Evolutionary conservation across 2,888 invertebrate species (phyloP).

Genomic region (Nasonia oneida): DNA sequence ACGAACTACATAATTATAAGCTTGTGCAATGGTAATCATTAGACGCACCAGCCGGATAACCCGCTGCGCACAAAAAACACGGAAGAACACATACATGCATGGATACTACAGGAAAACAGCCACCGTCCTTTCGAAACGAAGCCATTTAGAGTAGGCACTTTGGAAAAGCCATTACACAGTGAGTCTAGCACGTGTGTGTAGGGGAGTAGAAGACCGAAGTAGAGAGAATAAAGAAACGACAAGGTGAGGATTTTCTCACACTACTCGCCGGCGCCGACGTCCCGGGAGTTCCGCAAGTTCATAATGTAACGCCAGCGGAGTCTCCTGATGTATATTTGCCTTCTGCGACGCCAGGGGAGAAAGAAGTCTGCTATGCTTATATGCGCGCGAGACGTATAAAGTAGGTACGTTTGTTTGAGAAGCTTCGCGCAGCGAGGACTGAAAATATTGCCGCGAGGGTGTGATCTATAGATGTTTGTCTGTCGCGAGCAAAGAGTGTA

Average conservation of each 20-base stretch:
- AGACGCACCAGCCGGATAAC: not conserved
- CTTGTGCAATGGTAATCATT: slow-evolving; percentile 12
- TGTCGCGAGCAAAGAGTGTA: not conserved
- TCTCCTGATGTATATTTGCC: not conserved
- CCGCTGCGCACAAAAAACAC: not conserved
- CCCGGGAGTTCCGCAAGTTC: slow-evolving; percentile 25
- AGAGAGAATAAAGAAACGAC: slow-evolving; percentile 34
- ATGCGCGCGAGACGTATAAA: not conserved
- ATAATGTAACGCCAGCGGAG: slow-evolving; percentile 32
- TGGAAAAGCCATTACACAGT: slow-evolving; percentile 28
- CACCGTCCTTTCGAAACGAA: slow-evolving; percentile 33
- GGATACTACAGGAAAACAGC: not conserved
- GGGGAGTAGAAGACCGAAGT: not conserved
- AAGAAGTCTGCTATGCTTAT: slow-evolving; percentile 1
- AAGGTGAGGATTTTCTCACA: slow-evolving; percentile 55
- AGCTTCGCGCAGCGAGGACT: not conserved
- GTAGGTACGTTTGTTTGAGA: slow-evolving; percentile 15
- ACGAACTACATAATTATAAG: not conserved
- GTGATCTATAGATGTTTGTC: not conserved
- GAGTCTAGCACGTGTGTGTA: not conserved
- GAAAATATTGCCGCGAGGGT: slow-evolving; percentile 4
- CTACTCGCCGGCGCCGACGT: not conserved
- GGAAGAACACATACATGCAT: not conserved
- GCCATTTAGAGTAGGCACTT: slow-evolving; percentile 36
- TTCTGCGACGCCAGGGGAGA: not conserved